Evolutionary conservation across 2,113 vertebrate genomes (phyloP), one percentile per base, ranked within the genome.

Genomic region (Ammodytes dubius): DNA sequence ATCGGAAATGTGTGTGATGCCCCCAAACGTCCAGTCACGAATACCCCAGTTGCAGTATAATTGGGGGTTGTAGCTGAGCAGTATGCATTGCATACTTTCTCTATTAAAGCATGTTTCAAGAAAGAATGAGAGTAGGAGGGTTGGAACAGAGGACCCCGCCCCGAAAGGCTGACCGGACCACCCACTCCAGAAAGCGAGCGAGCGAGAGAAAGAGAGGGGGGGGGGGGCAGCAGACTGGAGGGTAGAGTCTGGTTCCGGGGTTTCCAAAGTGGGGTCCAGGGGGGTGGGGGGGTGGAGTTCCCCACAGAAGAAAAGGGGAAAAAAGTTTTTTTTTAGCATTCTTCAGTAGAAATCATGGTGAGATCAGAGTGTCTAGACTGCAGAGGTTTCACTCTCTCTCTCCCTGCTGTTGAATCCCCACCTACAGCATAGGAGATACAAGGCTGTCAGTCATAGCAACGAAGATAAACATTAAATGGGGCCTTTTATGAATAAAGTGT

Each of bases 71-170:
- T 84, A 84, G 82, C 87, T 79, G 88, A 89, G 86, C 91, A 84
- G 86, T 88, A 89, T 92, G 92, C 89, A 93, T 91, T 88, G 87
- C 94, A 95, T 94, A 94, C 91, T 94, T 94, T 94, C 90, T 93
- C 92, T 94, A 95, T 94, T 94, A 95, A 93, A 94, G 91, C 93
- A 94, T 93, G 87, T 92, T 93, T 89, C 85, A 91, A 90, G 90
- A 86, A 79, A 74, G 84, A 84, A 70, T 70, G 60, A 76, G 82
- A 86, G 85, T 75, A 78, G 91, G 87, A 89, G 90, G 88, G 87
- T 59, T 81, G 58, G 82, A 85, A 71, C 66, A 65, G 60, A 61
- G 79, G 77, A 88, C 83, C 93, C 91, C 94, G 89, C 93, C 94
- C 89, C 70, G 64, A 76, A 82, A 70, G 45, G 52, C 89, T 88